Evolutionary conservation across 2,888 invertebrate genomes (phyloP).

Genomic region (Notocelia uddmanniana): DNA sequence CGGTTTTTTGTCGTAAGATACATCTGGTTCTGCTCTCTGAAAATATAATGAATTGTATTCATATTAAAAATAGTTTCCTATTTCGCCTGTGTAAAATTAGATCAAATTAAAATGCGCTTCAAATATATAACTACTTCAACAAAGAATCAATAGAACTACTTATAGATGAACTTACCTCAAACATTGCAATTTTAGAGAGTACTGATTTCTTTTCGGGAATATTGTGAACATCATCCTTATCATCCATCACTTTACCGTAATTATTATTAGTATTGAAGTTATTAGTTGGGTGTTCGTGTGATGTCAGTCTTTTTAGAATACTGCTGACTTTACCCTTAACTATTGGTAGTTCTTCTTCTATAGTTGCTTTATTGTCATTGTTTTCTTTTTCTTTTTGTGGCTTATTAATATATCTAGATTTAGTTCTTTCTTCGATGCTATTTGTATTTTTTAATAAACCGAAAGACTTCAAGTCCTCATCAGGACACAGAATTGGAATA

Average conservation of each 20-base stretch:
- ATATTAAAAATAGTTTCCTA: too few relatives aligned
- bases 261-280: slow-evolving; percentile 45
- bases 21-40: slow-evolving; percentile 54
- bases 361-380: slow-evolving; percentile 41
- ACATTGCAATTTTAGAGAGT: slow-evolving; percentile 73
- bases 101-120: too few relatives aligned
- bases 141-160: background rate
- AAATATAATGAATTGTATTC: slow-evolving; percentile 46
- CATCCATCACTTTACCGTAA: slow-evolving; percentile 39
- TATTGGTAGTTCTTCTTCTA: slow-evolving; percentile 55
- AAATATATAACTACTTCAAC: background rate
- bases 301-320: slow-evolving; percentile 58
- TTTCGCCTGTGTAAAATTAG: too few relatives aligned
- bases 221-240: slow-evolving; percentile 49
- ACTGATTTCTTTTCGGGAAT: slow-evolving; percentile 66
- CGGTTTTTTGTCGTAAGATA: slow-evolving; percentile 33
- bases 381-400: slow-evolving; percentile 46
- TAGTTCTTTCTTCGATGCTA: slow-evolving; percentile 35
- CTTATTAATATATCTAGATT: slow-evolving; percentile 44
- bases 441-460: slow-evolving; percentile 25
- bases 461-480: slow-evolving; percentile 25
- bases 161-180: slow-evolving; percentile 67
- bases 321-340: slow-evolving; percentile 68
- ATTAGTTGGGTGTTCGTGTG: slow-evolving; percentile 47
- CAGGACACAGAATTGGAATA: slow-evolving; percentile 1